Conservation (phyloP, 2,797 vertebrate species). For the Eptatretus atami region DNA sequence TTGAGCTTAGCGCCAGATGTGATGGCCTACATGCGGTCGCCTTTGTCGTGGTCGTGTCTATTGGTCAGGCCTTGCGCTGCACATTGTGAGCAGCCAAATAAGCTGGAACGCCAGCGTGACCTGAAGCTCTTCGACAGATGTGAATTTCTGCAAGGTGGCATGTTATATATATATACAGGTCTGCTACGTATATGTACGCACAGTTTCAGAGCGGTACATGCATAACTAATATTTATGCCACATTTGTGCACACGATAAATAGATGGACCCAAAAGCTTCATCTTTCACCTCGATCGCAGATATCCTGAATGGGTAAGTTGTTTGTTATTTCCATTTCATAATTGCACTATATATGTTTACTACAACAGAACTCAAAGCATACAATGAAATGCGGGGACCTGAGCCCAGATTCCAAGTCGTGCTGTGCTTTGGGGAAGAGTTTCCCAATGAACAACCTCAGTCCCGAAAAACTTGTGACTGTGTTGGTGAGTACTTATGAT, state of each 20-base stretch:
- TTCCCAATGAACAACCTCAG: constrained; percentile 26
- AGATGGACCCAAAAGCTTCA: too few species aligned
- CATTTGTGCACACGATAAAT: too few species aligned
- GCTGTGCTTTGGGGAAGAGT: constrained; percentile 82
- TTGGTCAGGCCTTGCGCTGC: constrained; percentile 1
- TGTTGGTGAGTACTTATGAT: constrained; percentile 28
- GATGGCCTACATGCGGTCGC: not conserved
- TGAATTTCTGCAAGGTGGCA: not conserved
- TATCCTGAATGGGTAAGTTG: too few species aligned
- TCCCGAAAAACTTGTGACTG: constrained; percentile 62
- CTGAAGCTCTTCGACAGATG: not conserved
- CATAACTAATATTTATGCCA: too few species aligned
- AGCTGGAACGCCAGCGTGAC: not conserved
- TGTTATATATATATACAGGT: too few species aligned
- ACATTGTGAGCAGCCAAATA: not conserved
- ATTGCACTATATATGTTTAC: not conserved
- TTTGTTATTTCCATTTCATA: too few species aligned
- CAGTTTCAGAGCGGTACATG: too few species aligned
- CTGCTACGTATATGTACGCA: too few species aligned
- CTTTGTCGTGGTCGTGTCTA: not conserved
- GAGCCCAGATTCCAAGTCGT: constrained; percentile 39
- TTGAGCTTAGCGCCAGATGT: not conserved
- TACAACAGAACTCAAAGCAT: constrained; percentile 40
- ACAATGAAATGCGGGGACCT: constrained; percentile 33
- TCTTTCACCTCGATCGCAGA: too few species aligned